Base-by-base conservation (phyloP, 2,113 vertebrate species). In the Carlito syrichta region DNA sequence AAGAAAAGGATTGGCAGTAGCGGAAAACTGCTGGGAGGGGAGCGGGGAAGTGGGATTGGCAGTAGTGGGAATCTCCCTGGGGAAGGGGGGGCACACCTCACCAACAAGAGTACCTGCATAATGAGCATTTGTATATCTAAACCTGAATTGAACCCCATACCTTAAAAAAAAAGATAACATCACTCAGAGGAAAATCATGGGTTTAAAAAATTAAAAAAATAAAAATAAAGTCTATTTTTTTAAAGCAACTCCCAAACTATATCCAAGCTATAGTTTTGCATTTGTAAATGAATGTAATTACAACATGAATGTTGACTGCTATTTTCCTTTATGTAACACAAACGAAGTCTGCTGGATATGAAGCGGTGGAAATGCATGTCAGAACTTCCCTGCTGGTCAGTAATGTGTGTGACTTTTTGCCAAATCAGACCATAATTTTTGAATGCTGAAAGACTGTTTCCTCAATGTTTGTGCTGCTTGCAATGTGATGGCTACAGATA, bases 311-410 rank as follows among this genome's bases (percentile, higher is more conserved):
- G 1, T 1, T 4, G n/a, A 43, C 17, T 8, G 71, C 2, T 0
- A 2, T 2, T 6, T 32, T 22, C 0, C 0, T 32, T 32, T 12
- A 16, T 7, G 1, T 12, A 1, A 3, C 0, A 19, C 27, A 52
- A 32, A 86, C 17, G 2, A 1, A 13, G 52, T 6, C 8, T 16
- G 52, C 38, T 0, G 27, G 38, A 19, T 4, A 6, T 1, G 78
- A 17, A 5, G 1, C 6, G 0, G 0, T 0, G 12, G n/a, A 50
- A 3, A 0, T 5, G 27, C 9, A 0, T 3, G 50, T 40, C 1
- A 10, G 27, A 52, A 27, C 20, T 14, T 43, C 69, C 35, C n/a
- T 13, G 3, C 5, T 16, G 0, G 12, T 74, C 30, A 3, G 12
- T 0, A 30, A 3, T 2, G 12, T 4, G 58, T 6, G 68, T 48